Base-by-base conservation (phyloP, 2,113 vertebrate genomes). In the Epinephelus cyanopodus region DNA sequence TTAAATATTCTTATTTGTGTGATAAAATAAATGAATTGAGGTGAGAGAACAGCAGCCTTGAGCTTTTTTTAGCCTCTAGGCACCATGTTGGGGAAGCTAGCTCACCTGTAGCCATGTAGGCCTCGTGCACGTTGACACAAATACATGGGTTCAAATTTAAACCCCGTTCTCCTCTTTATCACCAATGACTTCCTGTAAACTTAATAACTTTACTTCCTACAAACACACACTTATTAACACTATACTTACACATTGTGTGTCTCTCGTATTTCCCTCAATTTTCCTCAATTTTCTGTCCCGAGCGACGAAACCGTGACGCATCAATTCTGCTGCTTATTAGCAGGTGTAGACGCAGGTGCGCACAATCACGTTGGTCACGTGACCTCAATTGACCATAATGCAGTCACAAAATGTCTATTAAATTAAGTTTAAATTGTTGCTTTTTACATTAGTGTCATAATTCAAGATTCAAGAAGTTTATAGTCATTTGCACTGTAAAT, bases 251-350 rank as follows among this genome's bases (percentile, higher is more conserved):
- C 64, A 37, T 1, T 2, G 10, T n/a, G 9, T 62, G 25, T 1
- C 4, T 54, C 33, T 9, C 14, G 17, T 18, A 60, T 53, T 52
- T 15, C n/a, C 4, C 17, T 19, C 0, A 12, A 45, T 1, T 53
- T 72, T 18, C 15, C 15, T 23, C 9, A 5, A 3, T 1, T 74
- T 70, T 39, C 3, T 11, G 5, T 10, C 2, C 9, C 1, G n/a
- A 37, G 3, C 77, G 72, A 72, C 66, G 33, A 58, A 56, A 57
- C 42, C 45, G 58, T 79, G 60, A 83, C 66, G 58, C 0, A 5
- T 7, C 25, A 1, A 27, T 2, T 60, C n/a, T 17, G 5, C 5
- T 4, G 27, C 11, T 39, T 14, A 3, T 4, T 18, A 2, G 1
- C 12, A 74, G 23, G 39, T 62, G 14, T 6, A 3, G 14, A 8